phyloP scores from a whole-genome alignment of 2,888 invertebrate species.

The Barypeithes pellucidus region DNA sequence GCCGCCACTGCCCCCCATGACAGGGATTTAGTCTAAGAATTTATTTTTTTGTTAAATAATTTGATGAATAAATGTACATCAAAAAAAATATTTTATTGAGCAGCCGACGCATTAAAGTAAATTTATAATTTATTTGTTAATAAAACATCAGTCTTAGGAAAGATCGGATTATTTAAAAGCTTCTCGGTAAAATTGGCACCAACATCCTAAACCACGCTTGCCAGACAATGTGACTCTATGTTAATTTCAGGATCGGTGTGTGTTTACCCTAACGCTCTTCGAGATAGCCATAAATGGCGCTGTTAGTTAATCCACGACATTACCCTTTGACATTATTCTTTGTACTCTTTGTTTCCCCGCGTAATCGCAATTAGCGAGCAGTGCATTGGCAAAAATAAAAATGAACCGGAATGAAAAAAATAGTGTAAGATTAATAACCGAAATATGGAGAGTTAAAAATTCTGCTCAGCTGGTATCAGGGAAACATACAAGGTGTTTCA shows the following conservation, averaged over 20 bases:
- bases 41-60: too few species aligned
- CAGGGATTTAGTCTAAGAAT: too few species aligned
- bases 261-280: slow-evolving; percentile 58
- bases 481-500: too few species aligned
- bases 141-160: background rate
- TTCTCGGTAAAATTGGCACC: slow-evolving; percentile 43
- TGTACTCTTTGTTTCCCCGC: slow-evolving; percentile 43
- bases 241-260: slow-evolving; percentile 52
- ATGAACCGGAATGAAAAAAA: slow-evolving; percentile 7
- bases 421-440: background rate
- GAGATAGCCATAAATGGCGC: slow-evolving; percentile 60
- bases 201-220: slow-evolving; percentile 46
- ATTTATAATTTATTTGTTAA: too few species aligned
- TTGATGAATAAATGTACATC: too few species aligned
- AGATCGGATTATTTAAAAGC: background rate
- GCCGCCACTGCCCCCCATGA: too few species aligned
- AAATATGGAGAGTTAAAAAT: background rate
- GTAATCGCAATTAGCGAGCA: slow-evolving; percentile 43
- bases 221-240: slow-evolving; percentile 51
- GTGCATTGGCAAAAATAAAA: slow-evolving; percentile 40
- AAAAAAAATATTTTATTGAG: too few species aligned
- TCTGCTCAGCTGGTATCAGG: too few species aligned
- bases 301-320: slow-evolving; percentile 60
- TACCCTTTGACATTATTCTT: slow-evolving; percentile 53
- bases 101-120: too few species aligned